phyloP scores from a whole-genome alignment of 2,113 vertebrate species.

The Gobio gobio region DNA sequence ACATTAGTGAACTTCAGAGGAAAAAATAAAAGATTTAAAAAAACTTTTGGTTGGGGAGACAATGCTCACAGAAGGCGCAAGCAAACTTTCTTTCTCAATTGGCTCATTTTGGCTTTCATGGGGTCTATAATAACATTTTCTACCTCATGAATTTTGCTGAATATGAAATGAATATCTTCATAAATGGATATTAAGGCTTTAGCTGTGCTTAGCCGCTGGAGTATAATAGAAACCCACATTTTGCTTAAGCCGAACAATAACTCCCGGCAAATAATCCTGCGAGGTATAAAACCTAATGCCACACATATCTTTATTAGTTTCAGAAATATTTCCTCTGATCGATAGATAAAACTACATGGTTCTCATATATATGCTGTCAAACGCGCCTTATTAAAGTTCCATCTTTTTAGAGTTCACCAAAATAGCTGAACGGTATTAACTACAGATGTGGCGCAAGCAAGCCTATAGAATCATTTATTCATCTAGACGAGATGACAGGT shows the following conservation, averaged over 20 bases:
- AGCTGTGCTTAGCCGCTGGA: conserved; percentile 45
- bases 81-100: conserved; percentile 43
- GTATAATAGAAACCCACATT: conserved; percentile 58
- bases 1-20: not conserved
- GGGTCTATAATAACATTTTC: conserved; percentile 57
- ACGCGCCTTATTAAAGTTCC: conserved; percentile 50
- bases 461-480: conserved; percentile 46
- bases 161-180: conserved; percentile 61
- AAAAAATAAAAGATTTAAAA: not conserved
- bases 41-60: not conserved
- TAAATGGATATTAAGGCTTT: conserved; percentile 60
- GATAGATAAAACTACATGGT: conserved; percentile 57
- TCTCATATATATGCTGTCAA: conserved; percentile 55
- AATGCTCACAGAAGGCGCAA: not conserved
- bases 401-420: conserved; percentile 46
- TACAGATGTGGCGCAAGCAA: conserved; percentile 42
- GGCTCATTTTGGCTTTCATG: conserved; percentile 49
- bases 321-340: conserved; percentile 48
- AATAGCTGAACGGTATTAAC: conserved; percentile 51
- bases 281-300: conserved; percentile 43
- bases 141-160: conserved; percentile 60
- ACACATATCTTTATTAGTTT: conserved; percentile 48
- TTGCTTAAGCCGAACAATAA: conserved; percentile 59
- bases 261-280: conserved; percentile 49
- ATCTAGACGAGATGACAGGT: conserved; percentile 46